Evolutionary conservation across 2,888 invertebrate species (phyloP).

Genomic region (Patella caerulea): DNA sequence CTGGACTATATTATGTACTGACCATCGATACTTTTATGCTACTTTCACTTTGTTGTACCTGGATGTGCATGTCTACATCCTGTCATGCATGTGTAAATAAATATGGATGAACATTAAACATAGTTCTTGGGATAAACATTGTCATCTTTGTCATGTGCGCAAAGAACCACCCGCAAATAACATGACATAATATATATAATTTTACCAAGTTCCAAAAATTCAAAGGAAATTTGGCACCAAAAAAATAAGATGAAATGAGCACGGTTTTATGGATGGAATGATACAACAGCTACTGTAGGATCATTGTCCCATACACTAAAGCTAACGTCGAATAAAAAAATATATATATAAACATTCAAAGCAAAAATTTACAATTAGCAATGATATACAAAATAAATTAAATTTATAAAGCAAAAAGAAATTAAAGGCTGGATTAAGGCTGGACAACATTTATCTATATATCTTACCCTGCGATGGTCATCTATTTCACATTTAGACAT

Average conservation of each 20-base stretch:
- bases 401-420: background rate
- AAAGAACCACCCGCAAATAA: background rate
- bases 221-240: background rate
- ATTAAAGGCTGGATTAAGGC: background rate
- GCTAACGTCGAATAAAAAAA: background rate
- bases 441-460: background rate
- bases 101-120: too few species aligned
- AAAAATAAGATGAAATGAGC: background rate
- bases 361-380: background rate
- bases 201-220: slow-evolving; percentile 1
- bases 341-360: background rate
- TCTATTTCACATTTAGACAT: slow-evolving; percentile 70
- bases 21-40: too few species aligned
- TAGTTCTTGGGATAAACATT: too few species aligned
- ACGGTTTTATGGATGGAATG: too few species aligned
- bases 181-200: background rate
- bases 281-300: too few species aligned
- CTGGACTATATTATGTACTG: too few species aligned
- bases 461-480: slow-evolving; percentile 71
- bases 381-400: background rate
- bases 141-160: too few species aligned
- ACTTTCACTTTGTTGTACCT: too few species aligned
- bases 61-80: too few species aligned
- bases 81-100: too few species aligned
- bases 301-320: too few species aligned